Conservation (phyloP, 2,113 vertebrate genomes). For the Solea solea region DNA sequence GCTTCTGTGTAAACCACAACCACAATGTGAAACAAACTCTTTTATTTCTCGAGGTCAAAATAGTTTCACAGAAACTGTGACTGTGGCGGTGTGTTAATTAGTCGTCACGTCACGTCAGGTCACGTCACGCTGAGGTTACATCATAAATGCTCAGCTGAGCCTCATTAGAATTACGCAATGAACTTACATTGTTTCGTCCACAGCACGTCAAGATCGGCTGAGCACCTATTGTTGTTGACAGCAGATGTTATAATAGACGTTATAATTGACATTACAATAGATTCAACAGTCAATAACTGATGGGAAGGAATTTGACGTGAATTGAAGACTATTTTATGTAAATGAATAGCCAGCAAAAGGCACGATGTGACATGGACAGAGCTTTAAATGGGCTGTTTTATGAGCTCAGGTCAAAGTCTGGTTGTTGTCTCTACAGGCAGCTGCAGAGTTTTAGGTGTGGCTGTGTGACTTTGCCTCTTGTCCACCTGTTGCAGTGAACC, state of each 20-base stretch:
- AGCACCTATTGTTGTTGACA: conserved; percentile 14
- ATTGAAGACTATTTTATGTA: no score
- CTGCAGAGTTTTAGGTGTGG: conserved; percentile 50
- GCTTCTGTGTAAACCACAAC: no score
- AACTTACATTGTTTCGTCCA: conserved; percentile 5
- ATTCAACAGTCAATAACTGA: not conserved
- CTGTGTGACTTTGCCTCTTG: conserved; percentile 27
- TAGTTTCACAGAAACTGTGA: not conserved
- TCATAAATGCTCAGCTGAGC: conserved; percentile 1
- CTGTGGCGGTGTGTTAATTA: not conserved
- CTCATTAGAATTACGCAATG: conserved; percentile 35
- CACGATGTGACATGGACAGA: no score
- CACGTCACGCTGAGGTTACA: conserved; percentile 8
- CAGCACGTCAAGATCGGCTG: not conserved
- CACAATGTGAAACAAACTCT: not conserved
- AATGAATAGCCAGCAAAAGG: no score
- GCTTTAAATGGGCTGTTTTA: not conserved
- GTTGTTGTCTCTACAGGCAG: conserved; percentile 21
- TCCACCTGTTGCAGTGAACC: conserved; percentile 17
- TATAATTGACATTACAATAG: not conserved
- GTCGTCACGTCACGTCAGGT: not conserved
- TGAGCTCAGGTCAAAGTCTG: conserved; percentile 67
- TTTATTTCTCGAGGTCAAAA: no score
- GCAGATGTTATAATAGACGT: not conserved
- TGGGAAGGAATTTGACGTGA: not conserved